These are phyloP conservation scores for Gryllus longicercus DNA, from an alignment of 2,888 invertebrate genomes.

Conservation along the genomic window DNA sequence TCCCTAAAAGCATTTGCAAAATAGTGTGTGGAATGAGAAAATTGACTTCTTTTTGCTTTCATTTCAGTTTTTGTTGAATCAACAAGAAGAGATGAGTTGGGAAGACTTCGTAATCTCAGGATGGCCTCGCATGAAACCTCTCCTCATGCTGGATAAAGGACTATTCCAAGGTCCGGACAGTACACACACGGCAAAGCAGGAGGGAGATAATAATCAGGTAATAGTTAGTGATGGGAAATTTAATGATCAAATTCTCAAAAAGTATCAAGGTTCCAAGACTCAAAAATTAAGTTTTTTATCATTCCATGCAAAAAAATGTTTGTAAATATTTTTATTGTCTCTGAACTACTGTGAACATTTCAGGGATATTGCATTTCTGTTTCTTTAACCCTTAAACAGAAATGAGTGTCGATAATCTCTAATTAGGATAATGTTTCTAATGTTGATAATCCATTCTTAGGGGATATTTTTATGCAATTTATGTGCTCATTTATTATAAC, in stretches of 20 bases:
- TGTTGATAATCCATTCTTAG: no score
- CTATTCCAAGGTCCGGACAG: constrained; percentile 57
- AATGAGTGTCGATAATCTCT: no score
- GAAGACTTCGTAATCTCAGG: constrained; percentile 65
- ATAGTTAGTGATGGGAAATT: constrained; percentile 28
- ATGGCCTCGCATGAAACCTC: constrained; percentile 78
- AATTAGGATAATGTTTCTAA: no score
- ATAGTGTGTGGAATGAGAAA: no score
- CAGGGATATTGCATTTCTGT: no score
- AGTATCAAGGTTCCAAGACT: neutral
- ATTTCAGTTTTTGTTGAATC: constrained; percentile 50
- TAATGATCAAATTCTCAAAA: neutral
- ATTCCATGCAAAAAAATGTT: neutral
- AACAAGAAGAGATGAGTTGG: constrained; percentile 60
- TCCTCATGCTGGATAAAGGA: constrained; percentile 72
- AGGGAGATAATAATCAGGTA: constrained; percentile 29
- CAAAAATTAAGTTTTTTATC: constrained; percentile 21
- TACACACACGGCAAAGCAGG: constrained; percentile 20
- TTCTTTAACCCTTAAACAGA: no score
- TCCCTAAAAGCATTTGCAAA: constrained; percentile 40
- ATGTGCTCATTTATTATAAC: no score
- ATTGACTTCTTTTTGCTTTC: neutral
- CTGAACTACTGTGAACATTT: no score
- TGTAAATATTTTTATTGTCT: no score
- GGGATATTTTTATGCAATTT: no score